Evolutionary conservation across 2,113 vertebrate species (phyloP).

Genomic region (Melanotaenia duboulayi): DNA sequence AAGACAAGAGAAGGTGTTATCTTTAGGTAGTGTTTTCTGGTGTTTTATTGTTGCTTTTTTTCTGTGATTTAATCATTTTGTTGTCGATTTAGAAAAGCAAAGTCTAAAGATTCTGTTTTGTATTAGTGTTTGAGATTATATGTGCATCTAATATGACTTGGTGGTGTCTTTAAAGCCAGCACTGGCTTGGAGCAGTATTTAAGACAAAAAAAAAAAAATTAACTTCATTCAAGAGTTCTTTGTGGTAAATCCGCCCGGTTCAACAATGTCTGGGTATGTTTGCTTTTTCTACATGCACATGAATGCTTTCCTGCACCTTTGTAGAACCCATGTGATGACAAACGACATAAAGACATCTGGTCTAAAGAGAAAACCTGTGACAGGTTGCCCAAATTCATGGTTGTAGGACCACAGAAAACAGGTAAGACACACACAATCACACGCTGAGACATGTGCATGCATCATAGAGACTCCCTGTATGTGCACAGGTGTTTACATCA

Average conservation of each 20-base stretch:
- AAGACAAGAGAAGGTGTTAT: background rate
- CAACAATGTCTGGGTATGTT: background rate
- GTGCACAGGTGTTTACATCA: slow-evolving; percentile 64
- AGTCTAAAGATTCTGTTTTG: background rate
- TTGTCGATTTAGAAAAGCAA: background rate
- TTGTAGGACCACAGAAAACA: slow-evolving; percentile 97
- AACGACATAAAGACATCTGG: slow-evolving; percentile 98
- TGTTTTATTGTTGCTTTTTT: slow-evolving; percentile 6
- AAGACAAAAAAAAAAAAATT: slow-evolving; percentile 4
- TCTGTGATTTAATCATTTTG: slow-evolving; percentile 1
- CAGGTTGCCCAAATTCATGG: slow-evolving; percentile 94
- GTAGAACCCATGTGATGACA: slow-evolving; percentile 97
- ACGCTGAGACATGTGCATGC: slow-evolving; percentile 25
- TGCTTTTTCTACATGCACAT: slow-evolving; percentile 9
- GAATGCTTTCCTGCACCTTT: slow-evolving; percentile 29
- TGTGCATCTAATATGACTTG: background rate
- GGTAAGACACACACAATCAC: slow-evolving; percentile 74
- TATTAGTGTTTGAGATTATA: background rate
- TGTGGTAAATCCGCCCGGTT: slow-evolving; percentile 5
- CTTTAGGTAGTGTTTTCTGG: background rate
- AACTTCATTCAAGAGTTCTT: background rate
- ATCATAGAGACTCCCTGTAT: slow-evolving; percentile 41
- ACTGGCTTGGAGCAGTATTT: background rate
- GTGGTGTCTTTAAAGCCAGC: background rate
- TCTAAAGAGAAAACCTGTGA: slow-evolving; percentile 99